phyloP scores from a whole-genome alignment of 1,140 invertebrate species.

The Chrysomallon squamiferum region DNA sequence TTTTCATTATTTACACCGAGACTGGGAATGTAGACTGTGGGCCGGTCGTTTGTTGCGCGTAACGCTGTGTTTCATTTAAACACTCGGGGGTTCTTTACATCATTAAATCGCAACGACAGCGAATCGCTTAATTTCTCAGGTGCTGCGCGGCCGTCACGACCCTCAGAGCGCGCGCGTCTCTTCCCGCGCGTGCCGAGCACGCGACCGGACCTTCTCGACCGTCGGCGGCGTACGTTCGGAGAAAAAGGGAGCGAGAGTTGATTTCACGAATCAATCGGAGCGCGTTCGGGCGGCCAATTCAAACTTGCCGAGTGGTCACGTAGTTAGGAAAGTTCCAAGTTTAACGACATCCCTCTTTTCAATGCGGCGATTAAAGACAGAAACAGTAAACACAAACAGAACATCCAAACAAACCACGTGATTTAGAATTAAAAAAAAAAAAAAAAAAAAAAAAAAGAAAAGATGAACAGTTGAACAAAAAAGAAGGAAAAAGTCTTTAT shows the following conservation, averaged over 20 bases:
- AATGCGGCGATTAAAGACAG: too few species aligned
- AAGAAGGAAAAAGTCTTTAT: too few species aligned
- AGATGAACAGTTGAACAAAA: too few species aligned
- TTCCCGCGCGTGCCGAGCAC: background rate
- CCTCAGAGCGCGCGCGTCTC: background rate
- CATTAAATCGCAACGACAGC: constrained; percentile 5
- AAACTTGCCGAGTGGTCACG: background rate
- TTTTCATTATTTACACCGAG: constrained; percentile 1
- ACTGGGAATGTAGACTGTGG: background rate
- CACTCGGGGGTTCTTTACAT: background rate
- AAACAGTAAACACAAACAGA: too few species aligned
- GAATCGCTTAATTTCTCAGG: constrained; percentile 8
- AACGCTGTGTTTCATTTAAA: constrained; percentile 6
- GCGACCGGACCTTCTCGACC: background rate
- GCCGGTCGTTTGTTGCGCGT: background rate
- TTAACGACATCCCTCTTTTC: too few species aligned
- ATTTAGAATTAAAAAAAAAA: too few species aligned
- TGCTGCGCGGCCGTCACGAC: constrained; percentile 5
- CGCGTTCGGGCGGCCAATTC: background rate
- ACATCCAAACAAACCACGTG: too few species aligned
- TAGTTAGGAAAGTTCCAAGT: background rate
- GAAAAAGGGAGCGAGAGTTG: background rate
- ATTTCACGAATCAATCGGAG: constrained; percentile 3
- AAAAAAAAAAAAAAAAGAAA: too few species aligned
- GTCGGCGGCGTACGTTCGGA: background rate